These are phyloP conservation scores for Hystrix cristata DNA, from an alignment of 2,113 vertebrate species.

Conservation along the genomic window DNA sequence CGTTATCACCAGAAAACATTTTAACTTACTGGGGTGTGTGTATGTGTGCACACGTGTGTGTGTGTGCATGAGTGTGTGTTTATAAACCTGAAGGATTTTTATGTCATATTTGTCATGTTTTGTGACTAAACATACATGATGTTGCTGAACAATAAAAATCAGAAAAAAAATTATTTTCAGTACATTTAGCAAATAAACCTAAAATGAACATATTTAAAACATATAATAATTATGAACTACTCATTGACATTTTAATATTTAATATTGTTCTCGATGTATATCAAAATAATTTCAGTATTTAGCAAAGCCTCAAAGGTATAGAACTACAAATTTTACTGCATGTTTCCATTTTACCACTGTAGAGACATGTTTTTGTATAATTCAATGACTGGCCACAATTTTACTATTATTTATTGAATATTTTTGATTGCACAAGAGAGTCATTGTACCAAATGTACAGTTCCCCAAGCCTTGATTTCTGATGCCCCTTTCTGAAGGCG, in stretches of 20 bases:
- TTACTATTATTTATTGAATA: not conserved
- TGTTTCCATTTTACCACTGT: not conserved
- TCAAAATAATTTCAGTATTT: not conserved
- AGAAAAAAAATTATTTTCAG: not conserved
- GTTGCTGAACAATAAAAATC: not conserved
- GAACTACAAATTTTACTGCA: not conserved
- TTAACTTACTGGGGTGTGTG: not conserved
- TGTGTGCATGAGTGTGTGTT: not conserved
- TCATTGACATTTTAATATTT: not conserved
- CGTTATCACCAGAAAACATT: not conserved
- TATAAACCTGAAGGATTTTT: not conserved
- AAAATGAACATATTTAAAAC: not conserved
- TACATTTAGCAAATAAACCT: not conserved
- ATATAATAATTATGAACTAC: not conserved
- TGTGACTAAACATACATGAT: not conserved
- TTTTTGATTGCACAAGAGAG: not conserved
- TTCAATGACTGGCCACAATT: not conserved
- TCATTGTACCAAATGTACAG: not conserved
- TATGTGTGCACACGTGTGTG: accelerated
- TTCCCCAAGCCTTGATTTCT: not conserved
- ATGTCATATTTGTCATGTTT: not conserved
- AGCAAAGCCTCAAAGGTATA: not conserved
- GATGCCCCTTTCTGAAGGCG: not conserved
- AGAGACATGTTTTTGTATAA: not conserved
- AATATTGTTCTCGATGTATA: not conserved